A percentile compares a stretch with the other conserved stretches of the same genome.
These are phyloP conservation scores for Tragelaphus strepsiceros DNA, from an alignment of 2,113 vertebrate genomes.

Conservation along the genomic window DNA sequence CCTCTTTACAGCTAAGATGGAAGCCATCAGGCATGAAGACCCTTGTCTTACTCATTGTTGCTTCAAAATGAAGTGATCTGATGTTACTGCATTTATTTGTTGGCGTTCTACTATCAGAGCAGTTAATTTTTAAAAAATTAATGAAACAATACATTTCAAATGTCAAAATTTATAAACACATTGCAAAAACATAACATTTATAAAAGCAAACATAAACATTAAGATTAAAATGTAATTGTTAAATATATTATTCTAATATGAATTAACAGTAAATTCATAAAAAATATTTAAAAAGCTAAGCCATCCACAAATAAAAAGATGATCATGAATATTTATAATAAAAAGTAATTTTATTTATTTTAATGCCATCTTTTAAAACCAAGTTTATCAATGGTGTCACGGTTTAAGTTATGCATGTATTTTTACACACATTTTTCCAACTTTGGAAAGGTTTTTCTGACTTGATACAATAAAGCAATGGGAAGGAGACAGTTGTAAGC, in stretches of 20 bases:
- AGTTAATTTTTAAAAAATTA: neutral
- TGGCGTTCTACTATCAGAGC: neutral
- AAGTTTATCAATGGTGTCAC: neutral
- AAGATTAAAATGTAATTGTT: conserved; percentile 16
- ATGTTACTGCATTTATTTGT: neutral
- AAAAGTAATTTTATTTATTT: neutral
- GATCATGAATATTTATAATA: neutral
- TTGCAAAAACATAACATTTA: neutral
- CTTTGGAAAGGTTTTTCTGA: neutral
- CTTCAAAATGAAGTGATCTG: neutral
- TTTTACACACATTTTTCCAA: neutral
- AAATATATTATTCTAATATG: neutral
- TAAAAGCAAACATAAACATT: neutral
- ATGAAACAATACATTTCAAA: neutral
- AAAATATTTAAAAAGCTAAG: neutral
- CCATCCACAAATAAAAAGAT: neutral
- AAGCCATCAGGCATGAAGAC: neutral
- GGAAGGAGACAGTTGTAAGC: neutral
- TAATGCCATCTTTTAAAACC: neutral
- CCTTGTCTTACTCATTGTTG: neutral
- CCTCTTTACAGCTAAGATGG: neutral
- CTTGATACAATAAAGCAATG: neutral
- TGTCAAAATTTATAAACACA: neutral
- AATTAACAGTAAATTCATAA: conserved; percentile 4
- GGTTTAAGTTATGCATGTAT: neutral